Conservation (phyloP, 2,888 invertebrate genomes). For the Sminthurides aquaticus region DNA sequence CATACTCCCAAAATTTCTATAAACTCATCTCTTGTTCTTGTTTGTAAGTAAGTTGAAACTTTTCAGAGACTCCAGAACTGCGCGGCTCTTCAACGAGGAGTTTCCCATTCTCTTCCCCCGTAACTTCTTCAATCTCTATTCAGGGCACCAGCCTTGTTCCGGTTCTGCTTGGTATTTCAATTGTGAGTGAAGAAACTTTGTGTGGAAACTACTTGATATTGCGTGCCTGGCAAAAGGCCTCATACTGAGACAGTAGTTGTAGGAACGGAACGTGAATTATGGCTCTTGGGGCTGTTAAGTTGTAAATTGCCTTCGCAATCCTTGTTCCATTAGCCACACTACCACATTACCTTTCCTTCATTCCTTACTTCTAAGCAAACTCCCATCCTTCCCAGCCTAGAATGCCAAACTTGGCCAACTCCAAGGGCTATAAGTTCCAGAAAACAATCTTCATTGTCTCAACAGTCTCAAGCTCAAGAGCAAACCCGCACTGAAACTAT, state of each 20-base stretch:
- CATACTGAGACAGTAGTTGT: background rate
- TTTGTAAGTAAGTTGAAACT: too few relatives aligned
- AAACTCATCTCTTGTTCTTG: too few relatives aligned
- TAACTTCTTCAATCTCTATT: too few relatives aligned
- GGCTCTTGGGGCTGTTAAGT: background rate
- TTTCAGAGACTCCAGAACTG: too few relatives aligned
- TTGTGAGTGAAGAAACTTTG: background rate
- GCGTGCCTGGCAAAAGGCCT: background rate
- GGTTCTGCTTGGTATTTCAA: background rate
- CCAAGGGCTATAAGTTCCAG: background rate
- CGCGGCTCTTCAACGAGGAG: too few relatives aligned
- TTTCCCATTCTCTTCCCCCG: too few relatives aligned
- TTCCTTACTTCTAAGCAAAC: background rate
- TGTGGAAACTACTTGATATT: background rate
- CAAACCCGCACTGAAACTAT: too few relatives aligned
- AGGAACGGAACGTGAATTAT: background rate
- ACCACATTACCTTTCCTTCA: background rate
- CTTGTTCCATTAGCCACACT: background rate
- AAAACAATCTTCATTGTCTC: background rate
- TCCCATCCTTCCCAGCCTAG: too few relatives aligned
- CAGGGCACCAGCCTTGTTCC: background rate
- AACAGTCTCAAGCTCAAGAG: too few relatives aligned
- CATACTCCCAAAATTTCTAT: too few relatives aligned
- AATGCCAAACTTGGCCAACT: background rate
- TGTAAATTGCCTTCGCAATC: background rate